Percentiles rank a stretch among this genome's conserved stretches.
Evolutionary conservation across 2,113 vertebrate species (phyloP).

Genomic region (Taxidea taxus): DNA sequence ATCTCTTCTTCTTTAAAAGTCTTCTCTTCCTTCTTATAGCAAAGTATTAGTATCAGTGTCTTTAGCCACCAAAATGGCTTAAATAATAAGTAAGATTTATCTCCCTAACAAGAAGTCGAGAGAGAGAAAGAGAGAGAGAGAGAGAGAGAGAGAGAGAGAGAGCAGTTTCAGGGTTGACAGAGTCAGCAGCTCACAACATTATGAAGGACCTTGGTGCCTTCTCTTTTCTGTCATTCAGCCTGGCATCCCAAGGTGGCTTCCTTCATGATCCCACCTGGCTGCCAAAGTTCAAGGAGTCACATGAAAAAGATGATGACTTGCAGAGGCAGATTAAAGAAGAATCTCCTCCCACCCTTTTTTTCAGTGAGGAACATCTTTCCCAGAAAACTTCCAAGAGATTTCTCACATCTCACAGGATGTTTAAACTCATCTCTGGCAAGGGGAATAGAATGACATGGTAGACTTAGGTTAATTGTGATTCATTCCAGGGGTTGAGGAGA

Average conservation of each 20-base stretch:
- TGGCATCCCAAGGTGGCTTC: neutral
- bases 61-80: neutral
- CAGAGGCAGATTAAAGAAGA: neutral
- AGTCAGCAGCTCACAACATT: neutral
- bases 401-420: neutral
- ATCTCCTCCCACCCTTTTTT: neutral
- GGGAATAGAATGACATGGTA: neutral
- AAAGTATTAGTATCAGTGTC: neutral
- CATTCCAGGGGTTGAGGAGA: neutral
- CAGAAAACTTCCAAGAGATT: neutral
- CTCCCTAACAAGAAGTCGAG: neutral
- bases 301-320: neutral
- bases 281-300: neutral
- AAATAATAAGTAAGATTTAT: neutral
- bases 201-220: neutral
- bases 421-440: neutral
- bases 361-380: neutral
- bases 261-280: neutral
- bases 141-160: neutral
- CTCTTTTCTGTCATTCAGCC: neutral
- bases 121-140: neutral
- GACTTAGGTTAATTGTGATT: neutral
- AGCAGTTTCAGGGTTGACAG: neutral
- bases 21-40: neutral
- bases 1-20: neutral